These are phyloP conservation scores for Aspidiotus rigidus DNA, from an alignment of 2,888 invertebrate genomes.

Conservation along the genomic window DNA sequence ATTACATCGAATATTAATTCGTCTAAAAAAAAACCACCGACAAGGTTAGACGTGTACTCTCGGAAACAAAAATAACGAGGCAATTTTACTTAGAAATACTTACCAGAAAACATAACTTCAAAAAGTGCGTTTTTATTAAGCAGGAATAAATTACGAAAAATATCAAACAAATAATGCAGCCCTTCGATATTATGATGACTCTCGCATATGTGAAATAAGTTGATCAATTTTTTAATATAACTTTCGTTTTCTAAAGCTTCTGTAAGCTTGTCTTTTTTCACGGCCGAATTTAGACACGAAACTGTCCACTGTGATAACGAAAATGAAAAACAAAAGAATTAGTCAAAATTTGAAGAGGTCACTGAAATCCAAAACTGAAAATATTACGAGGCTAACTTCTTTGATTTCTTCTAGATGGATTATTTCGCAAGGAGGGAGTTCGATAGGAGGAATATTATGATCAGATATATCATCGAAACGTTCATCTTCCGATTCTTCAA, in stretches of 20 bases:
- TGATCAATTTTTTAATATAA: slow-evolving; percentile 88
- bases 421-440: slow-evolving; percentile 90
- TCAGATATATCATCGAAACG: slow-evolving; percentile 94
- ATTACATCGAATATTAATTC: slow-evolving; percentile 96
- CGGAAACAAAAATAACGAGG: slow-evolving; percentile 38
- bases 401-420: slow-evolving; percentile 89
- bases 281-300: slow-evolving; percentile 77
- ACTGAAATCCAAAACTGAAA: slow-evolving; percentile 5
- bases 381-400: slow-evolving; percentile 46
- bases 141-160: slow-evolving; percentile 97
- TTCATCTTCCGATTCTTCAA: slow-evolving; percentile 94
- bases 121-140: slow-evolving; percentile 94
- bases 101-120: slow-evolving; percentile 89
- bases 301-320: slow-evolving; percentile 53
- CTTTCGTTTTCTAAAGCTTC: slow-evolving; percentile 86
- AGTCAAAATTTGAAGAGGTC: not conserved
- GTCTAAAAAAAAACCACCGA: slow-evolving; percentile 44
- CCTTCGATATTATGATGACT: slow-evolving; percentile 91
- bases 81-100: not conserved
- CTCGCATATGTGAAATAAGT: slow-evolving; percentile 94
- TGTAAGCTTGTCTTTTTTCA: slow-evolving; percentile 88
- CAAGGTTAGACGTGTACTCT: not conserved
- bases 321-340: slow-evolving; percentile 34
- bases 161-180: slow-evolving; percentile 90
- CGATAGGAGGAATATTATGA: slow-evolving; percentile 84